These are phyloP conservation scores for Chymomyza caudatula DNA, from an alignment of 2,888 invertebrate species.

Conservation along the genomic window DNA sequence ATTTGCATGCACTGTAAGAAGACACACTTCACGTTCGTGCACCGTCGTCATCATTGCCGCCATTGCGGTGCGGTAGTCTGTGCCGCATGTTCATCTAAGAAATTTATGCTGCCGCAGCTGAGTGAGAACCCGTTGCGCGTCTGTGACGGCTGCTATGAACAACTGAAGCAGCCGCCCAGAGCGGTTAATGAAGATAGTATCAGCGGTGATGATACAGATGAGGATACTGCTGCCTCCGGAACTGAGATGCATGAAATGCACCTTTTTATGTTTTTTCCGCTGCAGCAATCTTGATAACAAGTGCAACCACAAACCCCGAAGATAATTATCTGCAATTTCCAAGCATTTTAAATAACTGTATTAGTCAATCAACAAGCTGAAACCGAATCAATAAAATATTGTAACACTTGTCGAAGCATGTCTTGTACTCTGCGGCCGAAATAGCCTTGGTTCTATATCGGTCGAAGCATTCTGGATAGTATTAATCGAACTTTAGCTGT, in stretches of 20 bases:
- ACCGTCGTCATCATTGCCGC: conserved; percentile 93
- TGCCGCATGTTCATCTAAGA: conserved; percentile 96
- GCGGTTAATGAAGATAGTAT: conserved; percentile 68
- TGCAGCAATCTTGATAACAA: conserved; percentile 20
- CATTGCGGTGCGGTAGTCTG: conserved; percentile 99
- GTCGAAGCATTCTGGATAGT: too few relatives aligned
- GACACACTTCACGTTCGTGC: conserved; percentile 93
- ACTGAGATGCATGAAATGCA: conserved; percentile 75
- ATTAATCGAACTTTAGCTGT: too few relatives aligned
- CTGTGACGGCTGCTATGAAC: conserved; percentile 94
- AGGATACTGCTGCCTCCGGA: conserved; percentile 69
- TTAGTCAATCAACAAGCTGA: too few relatives aligned
- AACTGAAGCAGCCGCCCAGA: conserved; percentile 77
- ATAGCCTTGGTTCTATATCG: too few relatives aligned
- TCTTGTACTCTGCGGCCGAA: too few relatives aligned
- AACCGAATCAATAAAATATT: too few relatives aligned
- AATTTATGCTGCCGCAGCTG: conserved; percentile 93
- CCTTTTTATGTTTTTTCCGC: conserved; percentile 75
- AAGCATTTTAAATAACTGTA: conserved; percentile 77
- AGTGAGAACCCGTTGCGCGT: conserved; percentile 97
- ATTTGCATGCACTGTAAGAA: conserved; percentile 98
- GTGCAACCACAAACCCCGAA: conserved; percentile 27
- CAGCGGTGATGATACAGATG: conserved; percentile 75
- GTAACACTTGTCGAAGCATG: too few relatives aligned
- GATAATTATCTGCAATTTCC: conserved; percentile 44